Conservation (phyloP, 1,140 invertebrate genomes). For the Aphis craccivora region DNA sequence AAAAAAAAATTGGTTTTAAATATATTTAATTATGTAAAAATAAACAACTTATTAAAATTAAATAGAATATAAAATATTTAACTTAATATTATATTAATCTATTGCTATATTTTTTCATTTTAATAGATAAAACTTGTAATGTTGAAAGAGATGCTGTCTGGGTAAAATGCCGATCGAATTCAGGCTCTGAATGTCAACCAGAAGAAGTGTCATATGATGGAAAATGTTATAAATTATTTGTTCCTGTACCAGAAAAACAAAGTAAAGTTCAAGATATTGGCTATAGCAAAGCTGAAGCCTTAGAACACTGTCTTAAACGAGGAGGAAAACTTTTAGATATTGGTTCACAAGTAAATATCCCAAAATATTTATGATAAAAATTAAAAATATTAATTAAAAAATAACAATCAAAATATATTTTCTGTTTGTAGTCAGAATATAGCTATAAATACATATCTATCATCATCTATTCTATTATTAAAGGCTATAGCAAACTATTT, state of each 20-base stretch:
- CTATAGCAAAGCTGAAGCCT: slow-evolving; percentile 66
- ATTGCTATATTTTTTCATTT: background rate
- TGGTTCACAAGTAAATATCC: slow-evolving; percentile 63
- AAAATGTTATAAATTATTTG: slow-evolving; percentile 61
- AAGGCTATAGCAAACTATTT: background rate
- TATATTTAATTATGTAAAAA: too few species aligned
- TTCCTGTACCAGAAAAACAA: slow-evolving; percentile 59
- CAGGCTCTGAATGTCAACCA: slow-evolving; percentile 65
- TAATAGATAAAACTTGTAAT: slow-evolving; percentile 62
- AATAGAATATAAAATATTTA: background rate
- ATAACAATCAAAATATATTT: background rate
- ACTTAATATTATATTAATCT: background rate
- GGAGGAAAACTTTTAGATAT: slow-evolving; percentile 68
- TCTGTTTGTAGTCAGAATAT: background rate
- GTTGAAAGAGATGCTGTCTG: slow-evolving; percentile 65
- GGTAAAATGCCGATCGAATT: slow-evolving; percentile 66
- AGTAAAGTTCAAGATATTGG: slow-evolving; percentile 62
- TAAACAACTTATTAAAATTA: background rate
- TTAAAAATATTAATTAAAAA: background rate
- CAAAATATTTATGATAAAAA: background rate
- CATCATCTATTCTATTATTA: too few species aligned
- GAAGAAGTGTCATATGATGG: slow-evolving; percentile 66
- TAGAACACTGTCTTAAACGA: slow-evolving; percentile 64
- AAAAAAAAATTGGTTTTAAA: too few species aligned
- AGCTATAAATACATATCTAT: background rate